Evolutionary conservation across 2,113 vertebrate genomes (phyloP), one percentile per base, ranked within the genome.

Genomic region (Mionectes macconnelli): DNA sequence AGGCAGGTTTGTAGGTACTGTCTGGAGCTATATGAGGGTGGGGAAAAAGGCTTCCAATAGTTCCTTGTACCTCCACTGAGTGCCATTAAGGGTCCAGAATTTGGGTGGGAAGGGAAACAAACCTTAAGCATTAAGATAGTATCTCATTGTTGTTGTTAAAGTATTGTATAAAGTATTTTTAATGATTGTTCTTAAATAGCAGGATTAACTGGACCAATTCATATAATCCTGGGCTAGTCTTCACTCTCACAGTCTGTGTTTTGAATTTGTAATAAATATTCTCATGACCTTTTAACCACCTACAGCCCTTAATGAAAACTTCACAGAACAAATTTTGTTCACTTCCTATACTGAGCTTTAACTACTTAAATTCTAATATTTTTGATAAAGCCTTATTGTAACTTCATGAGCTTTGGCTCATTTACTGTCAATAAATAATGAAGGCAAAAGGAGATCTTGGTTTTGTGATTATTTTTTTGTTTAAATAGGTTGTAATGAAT

Each of bases 381-480:
- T 91, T 94, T 81, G 28, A 55, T 40, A 83, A 83, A 74, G 31
- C 55, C 16, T 74, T 84, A 23, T n/a, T 94, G 72, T 89, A 77
- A 62, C 50, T 89, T n/a, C 44, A 28, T 52, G 63, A 69, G n/a
- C 18, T 90, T 91, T 83, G 72, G 44, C n/a, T 94, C 4, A 1
- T 72, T 93, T 90, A 84, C 25, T 83, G 22, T 90, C 35, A 83
- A 91, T 87, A 93, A 96, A 91, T 57, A 55, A 75, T 28, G 18
- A 80, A 91, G 28, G 57, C 27, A 44, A 73, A 94, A 66, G 18
- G 31, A 68, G 17, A 80, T 75, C 12, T 33, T 44, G 30, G 49
- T 40, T 49, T 47, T 69, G 24, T 67, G 27, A 15, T 4, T 70
- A 62, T 77, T 35, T 45, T 47, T 44, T 44, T 42, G 14, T 79